Evolutionary conservation across 2,888 invertebrate species (phyloP), one percentile per base, ranked within the genome.

Genomic region (Napeogenes sylphis): DNA sequence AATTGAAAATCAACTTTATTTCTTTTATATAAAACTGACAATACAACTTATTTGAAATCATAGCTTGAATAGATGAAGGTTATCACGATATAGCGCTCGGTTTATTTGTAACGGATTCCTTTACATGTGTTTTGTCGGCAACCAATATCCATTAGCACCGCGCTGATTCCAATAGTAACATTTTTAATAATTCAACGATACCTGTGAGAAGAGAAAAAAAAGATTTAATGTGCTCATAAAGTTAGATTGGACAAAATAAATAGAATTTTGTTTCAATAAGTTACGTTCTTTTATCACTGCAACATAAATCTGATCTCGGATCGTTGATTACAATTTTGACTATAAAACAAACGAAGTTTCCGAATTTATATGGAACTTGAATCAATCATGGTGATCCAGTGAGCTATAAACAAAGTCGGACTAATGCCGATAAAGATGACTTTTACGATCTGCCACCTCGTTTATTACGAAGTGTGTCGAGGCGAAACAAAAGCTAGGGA

Each of bases 371-470:
- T 79, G 78, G 78, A 82, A 82, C 78, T 80, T 75, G 78, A 85
- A 89, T 90, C 89, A 89, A 89, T 90, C 89, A 87, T 79, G 80
- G 84, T 87, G 85, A 89, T 85, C 84, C 87, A 75, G 79, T 79
- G 79, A 72, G 79, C 81, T 76, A 81, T 89, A 90, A 90, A 90
- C 85, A 85, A 86, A 84, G 77, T 80, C 76, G 75, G 79, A 83
- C 82, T 81, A 83, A 82, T 75, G 81, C 77, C 82, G 80, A 82
- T 83, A 84, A 83, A 84, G 79, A 73, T 72, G 68, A 76, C 76
- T 75, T 90, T 90, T 87, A 89, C 84, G 87, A 87, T 76, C 81
- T 81, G 85, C 84, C 87, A 87, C 84, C 84, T 86, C 82, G 85
- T 90, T 87, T 84, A 85, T 83, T 80, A 82, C 82, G 72, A 71